Evolutionary conservation across 2,797 vertebrate genomes (phyloP).

Genomic region (Pipistrellus pygmaeus): DNA sequence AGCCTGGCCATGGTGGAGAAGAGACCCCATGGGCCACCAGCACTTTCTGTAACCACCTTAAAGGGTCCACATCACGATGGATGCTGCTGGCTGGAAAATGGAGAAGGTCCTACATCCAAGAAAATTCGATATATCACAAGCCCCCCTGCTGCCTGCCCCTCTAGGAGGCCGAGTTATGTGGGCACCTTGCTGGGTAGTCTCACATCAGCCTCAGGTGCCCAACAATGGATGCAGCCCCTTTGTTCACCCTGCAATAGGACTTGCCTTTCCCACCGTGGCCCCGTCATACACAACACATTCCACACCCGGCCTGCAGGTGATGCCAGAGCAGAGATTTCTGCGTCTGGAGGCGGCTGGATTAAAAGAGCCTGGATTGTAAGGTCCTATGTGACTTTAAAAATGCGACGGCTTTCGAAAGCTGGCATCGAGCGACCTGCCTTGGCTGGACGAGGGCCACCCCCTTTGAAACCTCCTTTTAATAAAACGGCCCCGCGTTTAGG

Average conservation of each 20-base stretch:
- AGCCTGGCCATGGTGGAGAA: constrained; percentile 60
- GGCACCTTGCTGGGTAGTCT: background rate
- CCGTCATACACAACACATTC: background rate
- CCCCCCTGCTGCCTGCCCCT: background rate
- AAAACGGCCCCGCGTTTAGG: constrained; percentile 74
- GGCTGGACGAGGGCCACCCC: constrained; percentile 18
- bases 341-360: background rate
- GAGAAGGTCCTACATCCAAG: constrained; percentile 39
- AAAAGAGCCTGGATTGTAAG: background rate
- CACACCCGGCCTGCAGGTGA: background rate
- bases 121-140: background rate
- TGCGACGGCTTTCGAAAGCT: background rate
- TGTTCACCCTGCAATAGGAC: background rate
- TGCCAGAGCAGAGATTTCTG: background rate
- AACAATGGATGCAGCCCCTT: background rate
- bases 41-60: constrained; percentile 58
- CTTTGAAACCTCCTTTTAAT: constrained; percentile 45
- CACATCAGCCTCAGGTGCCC: background rate
- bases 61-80: constrained; percentile 54
- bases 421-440: background rate
- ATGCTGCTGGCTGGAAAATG: background rate
- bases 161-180: background rate
- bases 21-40: constrained; percentile 16
- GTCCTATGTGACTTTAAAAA: constrained; percentile 3
- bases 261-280: background rate